Conservation (phyloP, 2,888 invertebrate genomes). For the Papilio protenor region DNA sequence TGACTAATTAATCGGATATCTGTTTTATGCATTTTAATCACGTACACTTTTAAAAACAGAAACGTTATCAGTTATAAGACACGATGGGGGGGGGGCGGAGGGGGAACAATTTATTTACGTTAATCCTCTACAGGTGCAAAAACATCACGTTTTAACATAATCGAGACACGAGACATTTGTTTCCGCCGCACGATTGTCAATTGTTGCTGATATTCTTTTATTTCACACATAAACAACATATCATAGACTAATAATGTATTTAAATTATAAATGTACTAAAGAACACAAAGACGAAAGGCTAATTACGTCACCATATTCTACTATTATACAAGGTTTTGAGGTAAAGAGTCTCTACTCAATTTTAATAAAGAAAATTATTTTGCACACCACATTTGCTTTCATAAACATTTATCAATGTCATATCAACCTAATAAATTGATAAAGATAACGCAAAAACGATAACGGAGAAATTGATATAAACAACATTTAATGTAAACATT, state of each 20-base stretch:
- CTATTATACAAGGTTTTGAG: neutral
- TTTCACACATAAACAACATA: neutral
- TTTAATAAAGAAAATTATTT: neutral
- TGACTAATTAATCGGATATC: neutral
- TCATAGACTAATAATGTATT: neutral
- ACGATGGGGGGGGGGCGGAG: neutral
- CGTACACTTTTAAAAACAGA: neutral
- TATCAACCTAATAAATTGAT: constrained; percentile 32
- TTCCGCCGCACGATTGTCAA: constrained; percentile 10
- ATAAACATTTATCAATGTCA: constrained; percentile 21
- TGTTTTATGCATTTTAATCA: neutral
- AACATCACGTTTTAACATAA: constrained; percentile 29
- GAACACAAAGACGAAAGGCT: neutral
- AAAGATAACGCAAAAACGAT: constrained; percentile 29
- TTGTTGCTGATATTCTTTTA: constrained; percentile 19
- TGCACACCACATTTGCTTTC: constrained; percentile 5
- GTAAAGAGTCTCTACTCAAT: neutral
- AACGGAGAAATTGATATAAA: constrained; percentile 36
- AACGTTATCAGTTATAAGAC: neutral
- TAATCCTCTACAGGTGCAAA: constrained; percentile 1
- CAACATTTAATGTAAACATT: constrained; percentile 6
- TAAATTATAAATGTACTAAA: neutral
- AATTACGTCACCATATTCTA: neutral
- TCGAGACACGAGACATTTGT: constrained; percentile 22
- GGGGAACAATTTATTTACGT: neutral